Conservation (phyloP, 2,113 vertebrate species). For the Gallinago paraguaiae region DNA sequence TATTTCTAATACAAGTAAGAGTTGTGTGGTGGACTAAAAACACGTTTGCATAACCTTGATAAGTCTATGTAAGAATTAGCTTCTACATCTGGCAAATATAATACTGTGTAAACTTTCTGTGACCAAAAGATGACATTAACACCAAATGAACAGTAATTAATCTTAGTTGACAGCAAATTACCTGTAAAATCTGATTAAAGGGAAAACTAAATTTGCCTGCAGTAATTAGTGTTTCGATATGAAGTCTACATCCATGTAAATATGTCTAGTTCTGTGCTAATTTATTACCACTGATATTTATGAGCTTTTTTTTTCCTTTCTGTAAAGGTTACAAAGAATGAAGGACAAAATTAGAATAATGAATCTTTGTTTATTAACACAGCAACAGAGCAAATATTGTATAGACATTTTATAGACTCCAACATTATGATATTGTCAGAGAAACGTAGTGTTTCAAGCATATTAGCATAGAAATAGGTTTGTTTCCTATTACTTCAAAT, state of each 20-base stretch:
- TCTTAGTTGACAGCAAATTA: constrained; percentile 77
- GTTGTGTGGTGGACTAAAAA: not conserved
- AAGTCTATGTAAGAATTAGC: constrained; percentile 44
- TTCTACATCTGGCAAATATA: constrained; percentile 60
- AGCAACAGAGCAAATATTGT: not conserved
- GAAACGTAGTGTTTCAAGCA: not conserved
- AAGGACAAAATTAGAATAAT: constrained; percentile 63
- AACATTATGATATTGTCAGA: not conserved
- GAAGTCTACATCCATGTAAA: constrained; percentile 63
- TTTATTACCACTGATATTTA: constrained; percentile 61
- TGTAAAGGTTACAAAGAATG: constrained; percentile 54
- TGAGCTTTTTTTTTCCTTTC: constrained; percentile 38
- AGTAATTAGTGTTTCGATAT: constrained; percentile 69
- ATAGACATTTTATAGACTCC: constrained; percentile 41
- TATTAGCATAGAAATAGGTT: constrained; percentile 49
- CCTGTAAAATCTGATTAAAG: constrained; percentile 78
- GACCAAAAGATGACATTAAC: constrained; percentile 71
- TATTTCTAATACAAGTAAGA: not conserved
- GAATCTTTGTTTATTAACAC: constrained; percentile 34
- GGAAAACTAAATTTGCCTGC: constrained; percentile 75
- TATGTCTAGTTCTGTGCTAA: constrained; percentile 55
- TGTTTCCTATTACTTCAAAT: constrained; percentile 19
- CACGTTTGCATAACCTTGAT: constrained; percentile 39
- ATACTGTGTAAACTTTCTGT: constrained; percentile 64
- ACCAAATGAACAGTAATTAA: constrained; percentile 75